Percentiles rank a stretch among this genome's conserved stretches.
These are phyloP conservation scores for Agrochola litura DNA, from an alignment of 2,888 invertebrate genomes.

Conservation along the genomic window DNA sequence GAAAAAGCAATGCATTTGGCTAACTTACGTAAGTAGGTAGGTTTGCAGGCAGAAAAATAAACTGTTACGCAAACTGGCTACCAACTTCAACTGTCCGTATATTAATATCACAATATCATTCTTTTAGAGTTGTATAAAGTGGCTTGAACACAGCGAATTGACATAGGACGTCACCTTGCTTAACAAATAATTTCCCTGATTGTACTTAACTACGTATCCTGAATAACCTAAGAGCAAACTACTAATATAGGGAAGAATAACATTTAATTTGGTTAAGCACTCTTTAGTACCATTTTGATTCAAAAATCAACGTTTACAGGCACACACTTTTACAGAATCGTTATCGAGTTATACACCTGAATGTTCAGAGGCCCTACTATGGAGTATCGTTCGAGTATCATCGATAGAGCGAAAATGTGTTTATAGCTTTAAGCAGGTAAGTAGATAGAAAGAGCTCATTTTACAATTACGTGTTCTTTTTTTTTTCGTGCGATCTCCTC, in stretches of 20 bases:
- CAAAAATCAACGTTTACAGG: conserved; percentile 30
- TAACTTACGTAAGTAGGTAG: not conserved
- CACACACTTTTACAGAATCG: conserved; percentile 56
- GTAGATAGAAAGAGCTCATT: not conserved
- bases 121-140: not conserved
- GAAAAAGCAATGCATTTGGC: no score
- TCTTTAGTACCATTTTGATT: not conserved
- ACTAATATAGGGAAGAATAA: not conserved
- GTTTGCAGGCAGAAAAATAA: not conserved
- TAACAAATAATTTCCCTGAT: not conserved
- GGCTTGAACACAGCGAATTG: no score
- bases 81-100: no score
- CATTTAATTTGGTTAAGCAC: not conserved
- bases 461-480: no score
- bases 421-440: not conserved
- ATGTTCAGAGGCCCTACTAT: conserved; percentile 68
- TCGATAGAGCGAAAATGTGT: not conserved
- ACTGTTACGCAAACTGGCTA: not conserved
- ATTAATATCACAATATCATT: not conserved
- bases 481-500: no score
- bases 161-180: not conserved
- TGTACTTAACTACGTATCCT: not conserved
- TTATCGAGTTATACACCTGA: conserved; percentile 77
- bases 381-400: conserved; percentile 22
- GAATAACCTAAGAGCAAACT: not conserved